A percentile compares a stretch with the other conserved stretches of the same genome.
These are phyloP conservation scores for Scaptomyza pallida DNA, from an alignment of 1,140 invertebrate genomes.

Conservation along the genomic window DNA sequence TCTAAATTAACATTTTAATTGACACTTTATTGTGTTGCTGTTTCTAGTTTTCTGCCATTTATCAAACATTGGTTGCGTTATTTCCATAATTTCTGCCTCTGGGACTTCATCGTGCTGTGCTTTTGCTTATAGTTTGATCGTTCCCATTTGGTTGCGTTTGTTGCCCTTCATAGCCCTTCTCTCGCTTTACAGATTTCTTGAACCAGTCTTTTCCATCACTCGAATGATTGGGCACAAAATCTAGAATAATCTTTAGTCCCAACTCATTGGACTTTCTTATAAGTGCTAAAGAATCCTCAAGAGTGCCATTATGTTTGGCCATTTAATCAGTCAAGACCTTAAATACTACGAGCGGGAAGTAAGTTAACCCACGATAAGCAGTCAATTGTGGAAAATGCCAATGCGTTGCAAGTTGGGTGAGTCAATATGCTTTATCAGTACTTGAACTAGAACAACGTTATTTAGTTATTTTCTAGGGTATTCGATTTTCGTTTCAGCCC, in stretches of 20 bases:
- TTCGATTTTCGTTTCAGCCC: neutral
- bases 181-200: slow-evolving; percentile 86
- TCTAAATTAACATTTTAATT: too few species aligned
- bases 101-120: too few species aligned
- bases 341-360: slow-evolving; percentile 37
- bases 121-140: too few species aligned
- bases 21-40: too few species aligned
- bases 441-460: too few species aligned
- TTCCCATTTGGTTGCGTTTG: too few species aligned
- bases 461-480: neutral
- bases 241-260: slow-evolving; percentile 76
- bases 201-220: slow-evolving; percentile 90
- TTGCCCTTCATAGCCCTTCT: slow-evolving; percentile 86
- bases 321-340: slow-evolving; percentile 51
- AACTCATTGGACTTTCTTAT: slow-evolving; percentile 85
- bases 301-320: slow-evolving; percentile 85
- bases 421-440: neutral
- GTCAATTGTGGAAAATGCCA: too few species aligned
- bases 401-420: neutral
- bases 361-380: too few species aligned
- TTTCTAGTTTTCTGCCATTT: too few species aligned
- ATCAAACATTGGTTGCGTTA: too few species aligned
- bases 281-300: slow-evolving; percentile 89
- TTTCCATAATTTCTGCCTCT: too few species aligned
- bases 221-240: slow-evolving; percentile 89